Evolutionary conservation across 2,888 invertebrate species (phyloP).

Genomic region (Drosophila macrospina): DNA sequence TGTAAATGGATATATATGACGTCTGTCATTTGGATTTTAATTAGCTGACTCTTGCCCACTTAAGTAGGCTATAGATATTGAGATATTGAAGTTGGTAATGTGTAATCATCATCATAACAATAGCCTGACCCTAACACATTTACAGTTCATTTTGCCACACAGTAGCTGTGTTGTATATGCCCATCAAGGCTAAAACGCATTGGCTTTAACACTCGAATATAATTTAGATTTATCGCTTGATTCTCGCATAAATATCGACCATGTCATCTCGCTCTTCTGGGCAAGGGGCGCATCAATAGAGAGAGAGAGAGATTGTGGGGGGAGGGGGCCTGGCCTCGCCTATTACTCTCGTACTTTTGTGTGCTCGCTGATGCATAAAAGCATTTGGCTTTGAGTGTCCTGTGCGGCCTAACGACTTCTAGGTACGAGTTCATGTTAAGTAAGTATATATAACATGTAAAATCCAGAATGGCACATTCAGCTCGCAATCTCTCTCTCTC

Average conservation of each 20-base stretch:
- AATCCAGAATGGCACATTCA: conserved; percentile 57
- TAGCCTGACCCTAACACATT: conserved; percentile 59
- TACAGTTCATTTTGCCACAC: conserved; percentile 60
- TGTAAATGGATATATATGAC: conserved; percentile 21
- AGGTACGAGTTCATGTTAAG: conserved; percentile 37
- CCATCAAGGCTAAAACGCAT: conserved; percentile 51
- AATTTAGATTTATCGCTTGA: conserved; percentile 78
- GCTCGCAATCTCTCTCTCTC: conserved; percentile 12
- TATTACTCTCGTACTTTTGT: conserved; percentile 61
- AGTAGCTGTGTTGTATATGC: conserved; percentile 9
- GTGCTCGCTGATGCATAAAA: conserved; percentile 71
- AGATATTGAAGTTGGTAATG: conserved; percentile 17
- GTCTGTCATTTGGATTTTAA: conserved; percentile 68
- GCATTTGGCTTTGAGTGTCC: conserved; percentile 66
- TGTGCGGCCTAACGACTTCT: conserved; percentile 68
- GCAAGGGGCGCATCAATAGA: no score
- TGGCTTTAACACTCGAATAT: conserved; percentile 70
- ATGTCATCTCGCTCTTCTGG: conserved; percentile 40
- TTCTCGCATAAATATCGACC: conserved; percentile 76
- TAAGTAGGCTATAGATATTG: conserved; percentile 42
- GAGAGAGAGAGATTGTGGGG: not conserved
- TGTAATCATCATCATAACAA: conserved; percentile 78
- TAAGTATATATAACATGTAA: conserved; percentile 54
- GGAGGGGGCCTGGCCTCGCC: conserved; percentile 34
- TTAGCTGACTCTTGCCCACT: conserved; percentile 56